phyloP scores from a whole-genome alignment of 2,888 invertebrate genomes.

The Neocrepidodera transversa region DNA sequence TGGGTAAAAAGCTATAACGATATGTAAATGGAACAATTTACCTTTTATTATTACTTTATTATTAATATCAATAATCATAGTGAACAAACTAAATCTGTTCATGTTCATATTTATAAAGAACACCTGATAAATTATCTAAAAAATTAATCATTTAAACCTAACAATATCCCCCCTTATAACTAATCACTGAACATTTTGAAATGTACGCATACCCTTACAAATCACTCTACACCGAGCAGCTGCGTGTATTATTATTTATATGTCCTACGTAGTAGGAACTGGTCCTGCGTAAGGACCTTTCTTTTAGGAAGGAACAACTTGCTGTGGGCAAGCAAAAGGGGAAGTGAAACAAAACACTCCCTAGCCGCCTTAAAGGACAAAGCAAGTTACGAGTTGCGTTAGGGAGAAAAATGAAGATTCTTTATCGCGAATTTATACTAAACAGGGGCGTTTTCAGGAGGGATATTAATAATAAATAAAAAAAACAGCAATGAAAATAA shows the following conservation, averaged over 20 bases:
- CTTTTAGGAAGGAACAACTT: conserved; percentile 44
- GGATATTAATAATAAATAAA: no score
- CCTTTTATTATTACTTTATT: no score
- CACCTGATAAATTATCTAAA: conserved; percentile 15
- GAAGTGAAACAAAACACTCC: conserved; percentile 45
- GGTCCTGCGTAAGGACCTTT: conserved; percentile 37
- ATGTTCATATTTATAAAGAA: no score
- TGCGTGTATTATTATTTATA: conserved; percentile 16
- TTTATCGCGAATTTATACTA: conserved; percentile 29
- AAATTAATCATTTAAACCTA: conserved; percentile 11
- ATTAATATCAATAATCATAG: no score
- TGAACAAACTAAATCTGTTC: no score
- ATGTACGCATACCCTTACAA: conserved; percentile 14
- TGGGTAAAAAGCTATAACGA: no score
- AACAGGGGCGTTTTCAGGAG: background rate
- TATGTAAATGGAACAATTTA: no score
- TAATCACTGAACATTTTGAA: conserved; percentile 28
- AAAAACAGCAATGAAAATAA: no score
- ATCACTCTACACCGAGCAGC: conserved; percentile 9
- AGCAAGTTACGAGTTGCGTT: conserved; percentile 46
- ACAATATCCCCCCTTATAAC: conserved; percentile 14
- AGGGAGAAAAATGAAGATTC: conserved; percentile 29
- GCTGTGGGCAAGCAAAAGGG: conserved; percentile 37
- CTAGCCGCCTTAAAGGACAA: conserved; percentile 43
- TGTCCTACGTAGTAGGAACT: conserved; percentile 29